A percentile compares a stretch with the other conserved stretches of the same genome.
phyloP scores from a whole-genome alignment of 2,113 vertebrate genomes.

The Hippocampus comes region DNA sequence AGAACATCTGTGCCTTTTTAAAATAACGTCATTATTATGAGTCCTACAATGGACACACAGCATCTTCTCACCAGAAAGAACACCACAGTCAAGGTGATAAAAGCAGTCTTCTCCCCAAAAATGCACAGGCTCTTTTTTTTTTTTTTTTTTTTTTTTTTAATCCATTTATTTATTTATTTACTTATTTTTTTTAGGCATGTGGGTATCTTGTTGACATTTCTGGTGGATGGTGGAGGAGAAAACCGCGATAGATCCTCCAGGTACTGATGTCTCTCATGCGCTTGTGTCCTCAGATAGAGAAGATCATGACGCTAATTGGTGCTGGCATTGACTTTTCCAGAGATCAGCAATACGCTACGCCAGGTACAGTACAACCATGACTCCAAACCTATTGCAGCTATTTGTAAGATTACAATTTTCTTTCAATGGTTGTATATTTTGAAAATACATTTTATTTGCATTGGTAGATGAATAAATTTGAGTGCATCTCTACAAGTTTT shows the following conservation, averaged over 20 bases:
- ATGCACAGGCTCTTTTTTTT: not conserved
- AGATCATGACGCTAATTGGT: slow-evolving; percentile 98
- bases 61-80: slow-evolving; percentile 12
- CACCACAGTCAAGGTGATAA: not conserved
- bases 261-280: slow-evolving; percentile 38
- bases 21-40: not conserved
- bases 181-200: slow-evolving; percentile 9
- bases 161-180: too few species aligned
- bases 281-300: slow-evolving; percentile 85
- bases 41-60: not conserved
- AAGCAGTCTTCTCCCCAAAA: not conserved
- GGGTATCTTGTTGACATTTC: slow-evolving; percentile 1
- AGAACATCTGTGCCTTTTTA: slow-evolving; percentile 3
- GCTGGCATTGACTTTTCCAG: slow-evolving; percentile 95
- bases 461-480: too few species aligned
- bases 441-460: too few species aligned
- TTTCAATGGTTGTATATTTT: too few species aligned
- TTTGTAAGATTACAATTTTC: too few species aligned
- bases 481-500: too few species aligned
- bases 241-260: not conserved
- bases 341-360: slow-evolving; percentile 83
- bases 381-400: not conserved
- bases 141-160: not conserved
- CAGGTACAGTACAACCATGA: slow-evolving; percentile 76
- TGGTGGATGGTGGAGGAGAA: slow-evolving; percentile 38